Evolutionary conservation across 2,888 invertebrate genomes (phyloP), one percentile per base, ranked within the genome.

Genomic region (Blastobasis adustella): DNA sequence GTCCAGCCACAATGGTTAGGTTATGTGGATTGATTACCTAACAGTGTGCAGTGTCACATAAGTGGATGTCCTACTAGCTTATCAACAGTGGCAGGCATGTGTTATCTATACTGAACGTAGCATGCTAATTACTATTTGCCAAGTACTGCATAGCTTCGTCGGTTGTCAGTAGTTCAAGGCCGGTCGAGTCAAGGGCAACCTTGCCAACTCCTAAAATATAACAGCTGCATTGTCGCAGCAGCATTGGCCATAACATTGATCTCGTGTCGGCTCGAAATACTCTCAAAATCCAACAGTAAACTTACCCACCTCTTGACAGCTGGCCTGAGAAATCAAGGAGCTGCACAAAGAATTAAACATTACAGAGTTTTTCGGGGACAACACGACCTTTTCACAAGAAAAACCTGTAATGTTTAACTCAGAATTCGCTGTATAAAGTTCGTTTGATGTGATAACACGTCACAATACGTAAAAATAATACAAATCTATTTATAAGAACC

Each of bases 281-380:
- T 55, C 59, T 60, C 56, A 69, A 78, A 86, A 23, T 23, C 23
- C 23, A 23, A 23, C 23, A 23, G 23, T 23, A 23, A 88, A 92
- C 92, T 92, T 92, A 92, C 92, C 92, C 89, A 93, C 93, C 93
- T 93, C 93, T 92, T 92, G 92, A 91, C 92, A 92, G 87, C 90
- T 90, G 82, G 91, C 92, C 83, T 90, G 89, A 76, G 90, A 87
- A 74, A 92, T 81, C 76, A 92, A 80, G 82, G 89, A 88, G 79
- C 89, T 87, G 72, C 82, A 89, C 89, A 91, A 89, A 84, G 89
- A 85, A 84, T 85, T 90, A 89, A 90, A 90, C 92, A 91, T 91
- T 90, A 90, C 91, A 89, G 84, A 75, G 71, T 78, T 83, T 86
- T 84, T 75, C 60, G 51, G 60, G 71, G 71, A 76, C 75, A 65